Evolutionary conservation across 2,113 vertebrate species (phyloP).

Genomic region (Willisornis vidua): DNA sequence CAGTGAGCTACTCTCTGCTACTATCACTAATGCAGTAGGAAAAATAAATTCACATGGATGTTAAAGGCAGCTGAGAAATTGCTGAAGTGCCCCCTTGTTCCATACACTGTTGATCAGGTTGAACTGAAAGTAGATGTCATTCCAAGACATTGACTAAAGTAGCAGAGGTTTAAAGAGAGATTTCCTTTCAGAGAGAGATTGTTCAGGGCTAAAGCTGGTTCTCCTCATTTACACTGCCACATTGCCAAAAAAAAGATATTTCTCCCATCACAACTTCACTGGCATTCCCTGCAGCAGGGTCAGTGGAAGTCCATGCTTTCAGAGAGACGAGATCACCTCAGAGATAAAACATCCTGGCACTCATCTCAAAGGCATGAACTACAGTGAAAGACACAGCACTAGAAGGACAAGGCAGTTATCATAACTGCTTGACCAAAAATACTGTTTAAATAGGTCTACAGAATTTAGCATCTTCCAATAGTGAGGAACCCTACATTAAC

Average conservation of each 20-base stretch:
- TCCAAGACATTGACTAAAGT: neutral
- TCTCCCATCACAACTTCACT: neutral
- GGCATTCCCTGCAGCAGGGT: neutral
- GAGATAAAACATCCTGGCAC: neutral
- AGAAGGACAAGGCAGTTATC: neutral
- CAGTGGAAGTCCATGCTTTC: neutral
- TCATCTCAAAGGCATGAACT: neutral
- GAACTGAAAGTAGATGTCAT: neutral
- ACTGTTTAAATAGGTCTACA: neutral
- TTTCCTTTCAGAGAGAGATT: neutral
- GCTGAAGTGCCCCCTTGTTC: accelerated
- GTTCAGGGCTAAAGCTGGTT: neutral
- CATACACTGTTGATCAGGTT: neutral
- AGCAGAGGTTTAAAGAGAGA: neutral
- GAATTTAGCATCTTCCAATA: neutral
- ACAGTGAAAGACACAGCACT: neutral
- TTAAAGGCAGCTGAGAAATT: neutral
- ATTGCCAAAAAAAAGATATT: neutral
- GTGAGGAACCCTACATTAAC: neutral
- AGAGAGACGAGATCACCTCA: neutral
- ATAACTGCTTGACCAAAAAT: neutral
- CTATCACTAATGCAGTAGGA: neutral
- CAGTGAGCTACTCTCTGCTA: neutral
- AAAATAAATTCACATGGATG: neutral
- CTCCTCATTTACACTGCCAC: neutral